phyloP scores from a whole-genome alignment of 2,113 vertebrate species.

The Lipotes vexillifer region DNA sequence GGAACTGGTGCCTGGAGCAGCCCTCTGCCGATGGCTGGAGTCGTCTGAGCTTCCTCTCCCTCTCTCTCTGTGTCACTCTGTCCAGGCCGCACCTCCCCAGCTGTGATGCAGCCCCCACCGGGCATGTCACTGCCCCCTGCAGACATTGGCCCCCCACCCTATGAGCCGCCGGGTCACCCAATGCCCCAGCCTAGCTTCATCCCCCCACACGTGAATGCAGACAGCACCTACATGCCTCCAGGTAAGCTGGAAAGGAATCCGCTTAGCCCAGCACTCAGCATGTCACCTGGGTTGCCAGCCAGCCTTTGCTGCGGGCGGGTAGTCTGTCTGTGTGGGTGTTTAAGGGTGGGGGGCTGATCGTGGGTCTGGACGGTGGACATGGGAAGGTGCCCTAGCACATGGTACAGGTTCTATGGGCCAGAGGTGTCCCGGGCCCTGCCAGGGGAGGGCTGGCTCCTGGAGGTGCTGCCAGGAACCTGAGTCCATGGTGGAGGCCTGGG shows the following conservation, averaged over 20 bases:
- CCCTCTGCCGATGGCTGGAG: background rate
- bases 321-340: background rate
- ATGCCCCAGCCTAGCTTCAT: slow-evolving; percentile 87
- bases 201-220: slow-evolving; percentile 88
- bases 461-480: background rate
- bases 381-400: background rate
- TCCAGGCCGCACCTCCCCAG: slow-evolving; percentile 78
- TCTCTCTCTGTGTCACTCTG: background rate
- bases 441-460: background rate
- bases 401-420: background rate
- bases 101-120: slow-evolving; percentile 82
- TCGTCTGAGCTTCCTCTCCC: background rate
- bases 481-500: background rate
- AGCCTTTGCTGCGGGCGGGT: background rate
- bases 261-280: fast-evolving
- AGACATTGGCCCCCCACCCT: slow-evolving; percentile 93
- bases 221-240: slow-evolving; percentile 82
- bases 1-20: background rate
- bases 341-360: background rate
- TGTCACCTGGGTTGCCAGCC: background rate
- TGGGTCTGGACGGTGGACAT: background rate
- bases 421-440: background rate
- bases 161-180: slow-evolving; percentile 86
- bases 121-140: slow-evolving; percentile 88
- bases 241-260: slow-evolving; percentile 74